Percentiles rank a stretch among this genome's conserved stretches.
Conservation (phyloP, 2,888 invertebrate species). For the Folsomia manolachei region DNA sequence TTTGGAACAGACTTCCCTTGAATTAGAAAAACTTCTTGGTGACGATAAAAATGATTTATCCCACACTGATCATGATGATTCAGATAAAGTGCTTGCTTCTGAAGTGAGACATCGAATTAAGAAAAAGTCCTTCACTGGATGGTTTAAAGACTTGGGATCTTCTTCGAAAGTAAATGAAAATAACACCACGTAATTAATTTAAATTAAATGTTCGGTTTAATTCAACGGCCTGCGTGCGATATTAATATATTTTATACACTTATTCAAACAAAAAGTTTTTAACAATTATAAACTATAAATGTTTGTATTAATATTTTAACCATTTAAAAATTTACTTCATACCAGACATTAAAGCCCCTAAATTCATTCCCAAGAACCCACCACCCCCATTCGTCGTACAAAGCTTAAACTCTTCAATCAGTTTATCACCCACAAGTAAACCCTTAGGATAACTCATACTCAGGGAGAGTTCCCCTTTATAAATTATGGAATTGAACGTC, state of each 20-base stretch:
- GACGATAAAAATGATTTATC: not conserved
- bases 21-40: not conserved
- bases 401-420: not conserved
- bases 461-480: not conserved
- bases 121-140: conserved; percentile 4
- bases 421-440: not conserved
- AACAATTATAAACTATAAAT: not conserved
- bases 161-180: conserved; percentile 2
- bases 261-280: too few relatives aligned
- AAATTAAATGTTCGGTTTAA: too few relatives aligned
- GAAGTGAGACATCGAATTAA: not conserved
- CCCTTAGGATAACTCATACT: not conserved
- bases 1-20: not conserved
- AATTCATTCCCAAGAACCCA: not conserved
- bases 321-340: not conserved
- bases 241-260: too few relatives aligned
- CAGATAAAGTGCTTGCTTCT: not conserved
- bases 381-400: not conserved
- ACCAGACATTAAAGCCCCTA: not conserved
- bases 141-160: conserved; percentile 2
- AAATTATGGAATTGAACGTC: not conserved
- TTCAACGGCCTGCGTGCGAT: too few relatives aligned
- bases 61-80: not conserved
- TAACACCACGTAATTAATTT: too few relatives aligned
- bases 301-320: not conserved